Conservation (phyloP, 2,888 invertebrate genomes). For the Acronicta aceris region DNA sequence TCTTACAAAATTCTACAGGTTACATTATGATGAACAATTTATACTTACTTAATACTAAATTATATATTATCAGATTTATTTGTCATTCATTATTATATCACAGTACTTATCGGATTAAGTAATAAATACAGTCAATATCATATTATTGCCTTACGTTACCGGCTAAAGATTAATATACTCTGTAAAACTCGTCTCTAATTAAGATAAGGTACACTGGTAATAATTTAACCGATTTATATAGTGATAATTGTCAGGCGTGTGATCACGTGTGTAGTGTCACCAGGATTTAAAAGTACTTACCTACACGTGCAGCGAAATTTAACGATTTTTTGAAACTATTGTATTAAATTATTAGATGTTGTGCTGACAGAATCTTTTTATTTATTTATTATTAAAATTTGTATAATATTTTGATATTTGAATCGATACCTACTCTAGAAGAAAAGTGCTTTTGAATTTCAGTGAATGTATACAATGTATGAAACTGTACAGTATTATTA, state of each 20-base stretch:
- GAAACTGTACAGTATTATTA: no score
- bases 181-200: conserved; percentile 21
- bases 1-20: conserved; percentile 57
- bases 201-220: conserved; percentile 28
- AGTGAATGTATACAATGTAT: no score
- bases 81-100: conserved; percentile 70
- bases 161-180: conserved; percentile 26
- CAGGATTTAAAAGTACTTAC: background rate
- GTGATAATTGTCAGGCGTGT: background rate
- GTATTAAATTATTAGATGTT: no score
- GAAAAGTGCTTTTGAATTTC: no score
- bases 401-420: no score
- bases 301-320: no score
- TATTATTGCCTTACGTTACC: conserved; percentile 45
- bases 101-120: conserved; percentile 66
- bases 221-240: conserved; percentile 34
- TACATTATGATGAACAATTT: conserved; percentile 50
- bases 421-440: no score
- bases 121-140: conserved; percentile 61
- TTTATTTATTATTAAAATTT: no score
- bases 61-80: conserved; percentile 59
- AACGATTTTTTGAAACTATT: no score
- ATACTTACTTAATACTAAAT: conserved; percentile 50
- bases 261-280: background rate
- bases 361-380: no score